Conservation (phyloP, 2,888 invertebrate genomes). For the Steinernema carpocapsae region DNA sequence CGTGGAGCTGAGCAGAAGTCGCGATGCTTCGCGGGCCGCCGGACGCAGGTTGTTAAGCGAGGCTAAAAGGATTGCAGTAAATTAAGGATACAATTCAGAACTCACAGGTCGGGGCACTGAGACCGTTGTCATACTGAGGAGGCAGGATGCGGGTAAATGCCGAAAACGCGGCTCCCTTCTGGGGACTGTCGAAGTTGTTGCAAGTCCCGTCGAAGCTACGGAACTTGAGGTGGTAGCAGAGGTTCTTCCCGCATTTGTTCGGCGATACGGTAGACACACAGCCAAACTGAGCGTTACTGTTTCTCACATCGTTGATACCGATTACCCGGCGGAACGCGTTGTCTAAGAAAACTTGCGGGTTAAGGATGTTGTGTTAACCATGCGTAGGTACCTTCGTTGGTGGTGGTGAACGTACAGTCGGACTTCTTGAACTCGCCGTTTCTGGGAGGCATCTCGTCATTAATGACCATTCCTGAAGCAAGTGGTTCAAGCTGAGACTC, state of each 20-base stretch:
- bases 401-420: conserved; percentile 67
- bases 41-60: conserved; percentile 63
- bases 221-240: conserved; percentile 64
- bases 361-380: not conserved
- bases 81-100: conserved; percentile 15
- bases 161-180: conserved; percentile 85
- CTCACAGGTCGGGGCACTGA: conserved; percentile 66
- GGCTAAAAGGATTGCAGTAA: conserved; percentile 51
- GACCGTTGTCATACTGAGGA: conserved; percentile 66
- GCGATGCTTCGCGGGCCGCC: conserved; percentile 64
- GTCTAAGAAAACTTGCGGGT: conserved; percentile 34
- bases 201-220: conserved; percentile 89
- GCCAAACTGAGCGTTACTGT: conserved; percentile 65
- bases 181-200: conserved; percentile 87
- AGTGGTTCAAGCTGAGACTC: too few relatives aligned
- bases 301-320: conserved; percentile 64
- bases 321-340: conserved; percentile 55
- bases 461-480: conserved; percentile 48
- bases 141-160: conserved; percentile 58
- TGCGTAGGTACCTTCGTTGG: conserved; percentile 59
- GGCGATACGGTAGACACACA: conserved; percentile 61
- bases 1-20: conserved; percentile 63
- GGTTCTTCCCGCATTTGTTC: conserved; percentile 61
- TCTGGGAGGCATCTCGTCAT: conserved; percentile 48
- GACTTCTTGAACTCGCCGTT: conserved; percentile 59